phyloP scores from a whole-genome alignment of 2,888 invertebrate species.

The Abrostola triplasia region DNA sequence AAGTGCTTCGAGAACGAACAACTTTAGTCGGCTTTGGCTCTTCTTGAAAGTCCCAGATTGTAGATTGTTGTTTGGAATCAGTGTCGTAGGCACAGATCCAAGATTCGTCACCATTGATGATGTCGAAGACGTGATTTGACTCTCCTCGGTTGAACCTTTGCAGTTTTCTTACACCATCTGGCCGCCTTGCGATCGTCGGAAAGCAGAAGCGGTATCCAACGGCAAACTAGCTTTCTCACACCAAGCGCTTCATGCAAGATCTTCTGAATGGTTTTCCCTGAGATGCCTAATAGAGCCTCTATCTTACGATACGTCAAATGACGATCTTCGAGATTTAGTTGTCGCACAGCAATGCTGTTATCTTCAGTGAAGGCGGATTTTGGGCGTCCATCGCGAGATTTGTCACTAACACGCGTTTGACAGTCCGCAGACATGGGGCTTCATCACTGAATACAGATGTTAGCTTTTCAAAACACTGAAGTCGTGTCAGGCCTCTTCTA shows the following conservation, averaged over 20 bases:
- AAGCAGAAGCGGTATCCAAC: conserved; percentile 30
- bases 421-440: too few relatives aligned
- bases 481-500: too few relatives aligned
- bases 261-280: conserved; percentile 40
- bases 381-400: too few relatives aligned
- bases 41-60: conserved; percentile 39
- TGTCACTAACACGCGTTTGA: too few relatives aligned
- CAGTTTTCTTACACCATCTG: conserved; percentile 39
- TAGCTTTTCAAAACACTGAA: too few relatives aligned
- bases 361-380: too few relatives aligned
- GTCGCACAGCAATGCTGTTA: too few relatives aligned
- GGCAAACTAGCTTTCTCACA: conserved; percentile 41
- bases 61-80: conserved; percentile 41
- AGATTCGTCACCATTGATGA: conserved; percentile 52
- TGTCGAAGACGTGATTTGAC: conserved; percentile 43
- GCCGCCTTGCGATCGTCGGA: conserved; percentile 43
- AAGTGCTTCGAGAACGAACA: conserved; percentile 34
- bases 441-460: too few relatives aligned
- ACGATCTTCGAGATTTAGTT: too few relatives aligned
- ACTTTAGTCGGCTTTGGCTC: conserved; percentile 25
- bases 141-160: conserved; percentile 37
- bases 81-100: conserved; percentile 45
- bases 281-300: conserved; percentile 35
- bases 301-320: too few relatives aligned
- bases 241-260: conserved; percentile 41